Conservation (phyloP, 2,797 vertebrate species). For the Mormyrops attenuatus region DNA sequence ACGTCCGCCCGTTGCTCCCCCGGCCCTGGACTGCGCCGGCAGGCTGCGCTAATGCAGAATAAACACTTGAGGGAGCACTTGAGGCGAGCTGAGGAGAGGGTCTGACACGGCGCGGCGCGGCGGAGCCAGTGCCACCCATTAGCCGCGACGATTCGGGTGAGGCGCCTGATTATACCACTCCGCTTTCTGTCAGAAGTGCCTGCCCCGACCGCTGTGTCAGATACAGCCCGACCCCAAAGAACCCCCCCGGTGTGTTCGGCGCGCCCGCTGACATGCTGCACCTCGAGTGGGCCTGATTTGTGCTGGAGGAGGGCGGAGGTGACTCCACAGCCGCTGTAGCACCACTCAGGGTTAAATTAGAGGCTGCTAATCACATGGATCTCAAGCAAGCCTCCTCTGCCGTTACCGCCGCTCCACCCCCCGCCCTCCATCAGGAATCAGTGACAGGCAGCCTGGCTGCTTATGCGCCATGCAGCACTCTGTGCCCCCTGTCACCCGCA, state of each 20-base stretch:
- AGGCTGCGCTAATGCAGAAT: not conserved
- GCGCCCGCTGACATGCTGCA: not conserved
- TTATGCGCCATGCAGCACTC: not conserved
- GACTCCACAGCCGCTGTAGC: not conserved
- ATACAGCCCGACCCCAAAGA: no score
- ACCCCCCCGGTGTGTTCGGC: no score
- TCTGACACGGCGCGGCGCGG: not conserved
- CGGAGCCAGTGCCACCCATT: not conserved
- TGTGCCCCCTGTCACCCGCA: not conserved
- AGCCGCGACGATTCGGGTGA: not conserved
- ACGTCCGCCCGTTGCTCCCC: not conserved
- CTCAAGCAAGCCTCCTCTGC: not conserved
- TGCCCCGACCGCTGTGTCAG: not conserved
- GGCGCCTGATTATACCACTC: constrained; percentile 6
- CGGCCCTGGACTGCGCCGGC: not conserved
- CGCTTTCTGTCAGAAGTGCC: constrained; percentile 11
- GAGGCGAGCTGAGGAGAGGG: not conserved
- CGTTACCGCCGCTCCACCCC: not conserved
- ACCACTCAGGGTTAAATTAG: constrained; percentile 16
- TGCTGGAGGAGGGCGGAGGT: not conserved
- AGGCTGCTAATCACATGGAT: constrained; percentile 16
- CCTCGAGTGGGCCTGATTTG: constrained; percentile 7
- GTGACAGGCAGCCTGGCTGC: not conserved
- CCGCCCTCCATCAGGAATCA: not conserved
- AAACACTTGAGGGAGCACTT: constrained; percentile 20